Evolutionary conservation across 2,888 invertebrate genomes (phyloP), one percentile per base, ranked within the genome.

Genomic region (Pandemis heparana): DNA sequence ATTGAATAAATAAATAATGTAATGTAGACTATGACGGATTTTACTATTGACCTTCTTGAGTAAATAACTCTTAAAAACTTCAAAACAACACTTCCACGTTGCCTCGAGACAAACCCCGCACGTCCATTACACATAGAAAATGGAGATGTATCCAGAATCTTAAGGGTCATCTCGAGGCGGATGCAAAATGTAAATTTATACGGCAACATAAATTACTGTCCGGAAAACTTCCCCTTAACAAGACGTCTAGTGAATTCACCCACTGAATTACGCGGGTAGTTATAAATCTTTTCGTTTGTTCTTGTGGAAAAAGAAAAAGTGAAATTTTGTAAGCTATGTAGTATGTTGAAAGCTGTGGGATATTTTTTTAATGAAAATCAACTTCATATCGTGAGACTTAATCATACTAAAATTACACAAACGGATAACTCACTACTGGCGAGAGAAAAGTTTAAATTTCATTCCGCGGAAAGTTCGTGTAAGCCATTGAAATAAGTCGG

Each of bases 251-350:
- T 79, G 80, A 83, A 80, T 80, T 80, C 78, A 75, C 59, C 70
- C 72, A 74, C 79, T 78, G 81, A 83, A 81, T 80, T 82, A 83
- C 78, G 78, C 75, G 76, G 77, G 76, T 79, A 79, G 81, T 81
- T 80, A 84, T 86, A 86, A 86, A 86, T 86, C 86, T 85, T 76
- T 32, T 65, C 79, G 82, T 80, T 84, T 84, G 80, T 83, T 81
- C 82, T 79, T 75, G 75, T 71, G 65, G 76, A 81, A 81, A 85
- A 83, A 81, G 80, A 79, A 76, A 74, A 77, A 77, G 78, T 74
- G 75, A 70, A 73, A 70, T 53, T 61, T 71, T 68, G 67, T 69
- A 75, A 71, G 62, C 68, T 51, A 14, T 60, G 67, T 67, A 68
- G 71, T 75, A 70, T 67, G 72, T 56, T 56, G 62, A 67, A 53